Percentiles rank a stretch among this genome's conserved stretches.
Evolutionary conservation across 2,888 invertebrate genomes (phyloP).

Genomic region (Mantis religiosa): DNA sequence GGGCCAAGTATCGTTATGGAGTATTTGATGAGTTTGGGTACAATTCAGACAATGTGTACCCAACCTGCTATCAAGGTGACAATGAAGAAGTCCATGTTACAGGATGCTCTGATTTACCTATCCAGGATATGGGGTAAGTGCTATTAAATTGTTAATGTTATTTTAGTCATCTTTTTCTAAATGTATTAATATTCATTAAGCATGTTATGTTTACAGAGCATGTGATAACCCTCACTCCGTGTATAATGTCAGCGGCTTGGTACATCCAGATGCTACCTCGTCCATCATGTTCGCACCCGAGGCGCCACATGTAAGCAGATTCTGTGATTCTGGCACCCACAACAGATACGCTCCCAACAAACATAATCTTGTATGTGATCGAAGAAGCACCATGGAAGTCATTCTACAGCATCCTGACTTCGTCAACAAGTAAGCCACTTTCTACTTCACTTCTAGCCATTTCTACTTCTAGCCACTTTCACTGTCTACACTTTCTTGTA

Average conservation of each 20-base stretch:
- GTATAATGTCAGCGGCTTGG: slow-evolving; percentile 45
- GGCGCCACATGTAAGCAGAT: slow-evolving; percentile 51
- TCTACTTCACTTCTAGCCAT: too few species aligned
- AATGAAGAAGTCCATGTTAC: slow-evolving; percentile 47
- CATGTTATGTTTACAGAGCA: slow-evolving; percentile 36
- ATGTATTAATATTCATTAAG: background rate
- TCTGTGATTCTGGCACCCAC: slow-evolving; percentile 60
- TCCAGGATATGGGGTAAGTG: slow-evolving; percentile 49
- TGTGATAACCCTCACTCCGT: slow-evolving; percentile 35
- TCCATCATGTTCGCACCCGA: slow-evolving; percentile 54
- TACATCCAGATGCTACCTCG: slow-evolving; percentile 46
- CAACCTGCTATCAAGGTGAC: slow-evolving; percentile 49
- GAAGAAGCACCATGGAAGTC: slow-evolving; percentile 56
- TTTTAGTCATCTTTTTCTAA: background rate
- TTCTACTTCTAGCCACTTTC: too few species aligned
- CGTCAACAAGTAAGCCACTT: slow-evolving; percentile 38
- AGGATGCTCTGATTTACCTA: slow-evolving; percentile 51
- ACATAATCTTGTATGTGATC: slow-evolving; percentile 60
- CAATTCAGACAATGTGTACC: slow-evolving; percentile 54
- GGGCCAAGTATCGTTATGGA: slow-evolving; percentile 64
- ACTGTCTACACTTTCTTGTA: too few species aligned
- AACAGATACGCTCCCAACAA: slow-evolving; percentile 60
- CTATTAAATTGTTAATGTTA: background rate
- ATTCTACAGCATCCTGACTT: slow-evolving; percentile 55
- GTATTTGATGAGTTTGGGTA: slow-evolving; percentile 64